A percentile compares a stretch with the other conserved stretches of the same genome.
These are phyloP conservation scores for Melanotaenia pygmaea DNA, from an alignment of 2,797 vertebrate genomes.

Conservation along the genomic window DNA sequence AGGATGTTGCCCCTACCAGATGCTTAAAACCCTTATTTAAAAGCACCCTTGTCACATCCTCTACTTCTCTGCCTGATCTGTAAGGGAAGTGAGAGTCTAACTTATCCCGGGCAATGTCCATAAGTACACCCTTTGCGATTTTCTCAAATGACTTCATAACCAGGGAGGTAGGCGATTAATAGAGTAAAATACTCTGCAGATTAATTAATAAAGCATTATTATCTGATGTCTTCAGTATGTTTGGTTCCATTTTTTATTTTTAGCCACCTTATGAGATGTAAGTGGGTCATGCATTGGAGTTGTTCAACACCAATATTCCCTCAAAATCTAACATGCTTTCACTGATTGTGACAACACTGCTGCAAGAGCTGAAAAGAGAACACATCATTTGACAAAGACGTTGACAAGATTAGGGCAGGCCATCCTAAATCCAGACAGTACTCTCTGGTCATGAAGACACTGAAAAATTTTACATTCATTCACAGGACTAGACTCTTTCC, in stretches of 20 bases:
- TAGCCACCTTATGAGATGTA: not conserved
- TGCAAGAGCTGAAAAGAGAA: conserved; percentile 25
- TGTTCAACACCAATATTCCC: conserved; percentile 22
- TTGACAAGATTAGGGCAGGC: conserved; percentile 35
- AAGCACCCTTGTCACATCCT: too few relatives aligned
- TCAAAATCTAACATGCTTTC: conserved; percentile 13
- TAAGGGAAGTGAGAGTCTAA: too few relatives aligned
- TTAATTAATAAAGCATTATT: not conserved
- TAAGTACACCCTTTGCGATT: too few relatives aligned
- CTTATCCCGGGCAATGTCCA: too few relatives aligned
- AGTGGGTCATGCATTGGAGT: conserved; percentile 29
- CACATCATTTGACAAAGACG: conserved; percentile 45
- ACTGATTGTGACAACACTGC: conserved; percentile 33
- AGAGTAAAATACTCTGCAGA: not conserved
- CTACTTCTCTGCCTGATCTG: too few relatives aligned
- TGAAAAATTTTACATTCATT: conserved; percentile 49
- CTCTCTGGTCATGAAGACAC: conserved; percentile 38
- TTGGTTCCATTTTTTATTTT: conserved; percentile 15
- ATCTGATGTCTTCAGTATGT: conserved; percentile 4
- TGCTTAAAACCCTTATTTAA: too few relatives aligned
- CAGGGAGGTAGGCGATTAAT: not conserved
- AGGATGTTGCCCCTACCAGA: too few relatives aligned
- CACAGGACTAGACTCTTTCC: conserved; percentile 25
- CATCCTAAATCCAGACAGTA: conserved; percentile 35
- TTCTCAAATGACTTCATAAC: too few relatives aligned